phyloP scores from a whole-genome alignment of 2,888 invertebrate species.

The Temnothorax rugatulus region DNA sequence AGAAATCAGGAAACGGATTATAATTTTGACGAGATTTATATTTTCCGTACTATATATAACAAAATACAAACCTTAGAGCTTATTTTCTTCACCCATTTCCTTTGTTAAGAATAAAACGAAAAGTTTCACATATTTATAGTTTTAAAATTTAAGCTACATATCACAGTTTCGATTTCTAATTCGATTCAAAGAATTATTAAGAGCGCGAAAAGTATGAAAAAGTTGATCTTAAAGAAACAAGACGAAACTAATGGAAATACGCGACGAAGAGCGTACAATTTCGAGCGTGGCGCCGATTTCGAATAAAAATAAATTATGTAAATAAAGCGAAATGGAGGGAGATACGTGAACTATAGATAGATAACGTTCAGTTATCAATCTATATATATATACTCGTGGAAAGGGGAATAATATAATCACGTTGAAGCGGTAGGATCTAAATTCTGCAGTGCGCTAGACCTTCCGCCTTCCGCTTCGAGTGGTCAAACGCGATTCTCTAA shows the following conservation, averaged over 20 bases:
- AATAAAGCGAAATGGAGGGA: not conserved
- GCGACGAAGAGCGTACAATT: not conserved
- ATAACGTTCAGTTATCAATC: not conserved
- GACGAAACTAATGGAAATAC: not conserved
- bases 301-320: not conserved
- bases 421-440: conserved; percentile 7
- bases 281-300: not conserved
- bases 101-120: not conserved
- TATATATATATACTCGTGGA: too few relatives aligned
- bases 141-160: not conserved
- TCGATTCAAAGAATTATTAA: not conserved
- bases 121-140: not conserved
- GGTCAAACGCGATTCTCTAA: conserved; percentile 15
- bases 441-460: not conserved
- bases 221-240: not conserved
- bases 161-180: not conserved
- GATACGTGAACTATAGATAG: not conserved
- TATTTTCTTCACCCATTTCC: not conserved
- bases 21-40: not conserved
- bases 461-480: not conserved
- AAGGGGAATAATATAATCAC: not conserved
- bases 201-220: not conserved
- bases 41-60: not conserved
- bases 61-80: conserved; percentile 17
- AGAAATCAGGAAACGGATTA: not conserved